A percentile compares a stretch with the other conserved stretches of the same genome.
Conservation (phyloP, 2,113 vertebrate species). For the Pterophyllum scalare region DNA sequence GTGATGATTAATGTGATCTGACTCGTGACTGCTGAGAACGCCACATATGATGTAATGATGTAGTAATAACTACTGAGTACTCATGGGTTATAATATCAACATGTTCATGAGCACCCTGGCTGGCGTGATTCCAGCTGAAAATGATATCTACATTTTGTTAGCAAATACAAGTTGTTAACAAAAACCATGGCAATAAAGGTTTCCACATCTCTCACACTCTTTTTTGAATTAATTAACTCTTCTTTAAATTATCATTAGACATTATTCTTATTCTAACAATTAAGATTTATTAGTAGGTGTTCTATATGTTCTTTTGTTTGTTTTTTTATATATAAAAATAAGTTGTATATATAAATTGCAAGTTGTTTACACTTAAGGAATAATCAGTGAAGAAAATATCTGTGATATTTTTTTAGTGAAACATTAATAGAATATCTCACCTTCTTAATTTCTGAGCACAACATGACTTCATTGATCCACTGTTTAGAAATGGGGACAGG, state of each 20-base stretch:
- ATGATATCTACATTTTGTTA: not conserved
- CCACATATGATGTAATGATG: not conserved
- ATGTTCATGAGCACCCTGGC: not conserved
- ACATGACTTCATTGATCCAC: not conserved
- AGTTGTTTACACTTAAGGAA: not conserved
- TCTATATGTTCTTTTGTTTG: too few species aligned
- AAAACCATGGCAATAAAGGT: not conserved
- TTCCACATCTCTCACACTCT: not conserved
- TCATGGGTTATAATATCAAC: not conserved
- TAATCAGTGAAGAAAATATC: not conserved
- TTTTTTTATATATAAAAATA: too few species aligned
- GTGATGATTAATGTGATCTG: not conserved
- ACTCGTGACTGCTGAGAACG: not conserved
- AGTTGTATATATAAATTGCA: not conserved
- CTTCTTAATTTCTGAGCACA: not conserved
- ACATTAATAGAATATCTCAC: not conserved
- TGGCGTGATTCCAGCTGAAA: too few species aligned
- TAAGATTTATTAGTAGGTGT: too few species aligned
- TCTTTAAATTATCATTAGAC: too few species aligned
- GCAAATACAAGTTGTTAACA: constrained; percentile 1
- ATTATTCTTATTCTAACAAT: too few species aligned
- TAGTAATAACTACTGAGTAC: not conserved
- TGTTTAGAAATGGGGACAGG: not conserved
- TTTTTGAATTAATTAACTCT: too few species aligned
- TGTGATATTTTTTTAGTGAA: not conserved